Evolutionary conservation across 2,113 vertebrate genomes (phyloP).

Genomic region (Antidorcas marsupialis): DNA sequence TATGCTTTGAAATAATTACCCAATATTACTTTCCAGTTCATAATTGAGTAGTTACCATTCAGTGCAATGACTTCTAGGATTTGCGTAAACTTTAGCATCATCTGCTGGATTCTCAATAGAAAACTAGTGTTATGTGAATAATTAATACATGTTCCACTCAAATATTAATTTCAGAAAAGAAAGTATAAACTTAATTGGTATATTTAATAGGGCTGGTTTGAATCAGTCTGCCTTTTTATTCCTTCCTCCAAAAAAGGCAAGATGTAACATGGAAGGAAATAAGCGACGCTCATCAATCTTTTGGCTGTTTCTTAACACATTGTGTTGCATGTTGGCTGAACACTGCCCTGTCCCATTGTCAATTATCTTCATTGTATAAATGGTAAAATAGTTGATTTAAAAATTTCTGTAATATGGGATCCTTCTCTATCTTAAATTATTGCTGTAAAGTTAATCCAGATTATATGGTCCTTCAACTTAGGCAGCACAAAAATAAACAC

Average conservation of each 20-base stretch:
- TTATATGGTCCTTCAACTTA: background rate
- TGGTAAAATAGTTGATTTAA: background rate
- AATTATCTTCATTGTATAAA: background rate
- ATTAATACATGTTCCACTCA: background rate
- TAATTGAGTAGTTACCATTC: background rate
- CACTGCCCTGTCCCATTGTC: background rate
- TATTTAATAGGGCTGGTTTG: background rate
- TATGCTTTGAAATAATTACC: background rate
- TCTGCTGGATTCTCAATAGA: background rate
- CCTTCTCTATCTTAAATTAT: background rate
- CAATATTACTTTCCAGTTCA: background rate
- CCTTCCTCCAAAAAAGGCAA: background rate
- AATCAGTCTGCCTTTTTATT: background rate
- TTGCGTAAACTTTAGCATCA: background rate
- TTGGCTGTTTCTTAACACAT: background rate
- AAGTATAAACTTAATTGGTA: background rate
- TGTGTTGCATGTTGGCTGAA: background rate
- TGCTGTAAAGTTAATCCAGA: background rate
- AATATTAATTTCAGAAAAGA: background rate
- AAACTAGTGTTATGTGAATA: background rate
- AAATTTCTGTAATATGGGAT: background rate
- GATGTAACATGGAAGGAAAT: too few species aligned
- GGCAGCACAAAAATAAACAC: background rate
- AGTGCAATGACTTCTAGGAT: background rate
- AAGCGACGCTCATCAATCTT: accelerated